These are phyloP conservation scores for Xerus rutilus DNA, from an alignment of 2,797 vertebrate species.

Conservation along the genomic window DNA sequence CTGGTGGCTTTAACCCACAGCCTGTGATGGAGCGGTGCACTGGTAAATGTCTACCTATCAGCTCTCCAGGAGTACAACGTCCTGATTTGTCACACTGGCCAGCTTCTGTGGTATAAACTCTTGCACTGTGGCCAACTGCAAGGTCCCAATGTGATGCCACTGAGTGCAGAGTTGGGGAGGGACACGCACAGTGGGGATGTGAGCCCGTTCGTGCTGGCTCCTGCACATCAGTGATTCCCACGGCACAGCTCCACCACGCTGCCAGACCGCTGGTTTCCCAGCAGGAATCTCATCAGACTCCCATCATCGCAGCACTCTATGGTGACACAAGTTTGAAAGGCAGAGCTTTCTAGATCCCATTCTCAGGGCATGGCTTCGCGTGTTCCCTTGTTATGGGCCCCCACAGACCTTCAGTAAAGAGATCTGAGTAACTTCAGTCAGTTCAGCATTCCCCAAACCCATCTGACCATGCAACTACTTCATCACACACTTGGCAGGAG, in stretches of 20 bases:
- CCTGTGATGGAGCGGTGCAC: not conserved
- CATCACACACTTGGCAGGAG: not conserved
- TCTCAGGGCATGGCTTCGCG: not conserved
- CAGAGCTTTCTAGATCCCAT: not conserved
- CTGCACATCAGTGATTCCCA: not conserved
- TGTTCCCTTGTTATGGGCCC: not conserved
- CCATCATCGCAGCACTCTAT: not conserved
- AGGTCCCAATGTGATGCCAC: not conserved
- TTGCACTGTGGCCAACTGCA: not conserved
- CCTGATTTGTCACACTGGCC: not conserved
- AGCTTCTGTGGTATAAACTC: not conserved
- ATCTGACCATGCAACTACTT: not conserved
- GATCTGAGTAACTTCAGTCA: not conserved
- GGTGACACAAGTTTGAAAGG: not conserved
- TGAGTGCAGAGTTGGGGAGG: not conserved
- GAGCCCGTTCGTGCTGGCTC: not conserved
- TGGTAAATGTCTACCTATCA: not conserved
- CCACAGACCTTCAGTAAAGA: not conserved
- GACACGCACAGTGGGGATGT: not conserved
- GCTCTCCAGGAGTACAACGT: not conserved
- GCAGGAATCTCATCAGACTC: not conserved
- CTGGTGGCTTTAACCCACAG: not conserved
- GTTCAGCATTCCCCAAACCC: conserved; percentile 37
- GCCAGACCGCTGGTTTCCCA: not conserved
- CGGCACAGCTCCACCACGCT: fast-evolving